Evolutionary conservation across 2,888 invertebrate genomes (phyloP).

Genomic region (Pachycephus smyrnensis): DNA sequence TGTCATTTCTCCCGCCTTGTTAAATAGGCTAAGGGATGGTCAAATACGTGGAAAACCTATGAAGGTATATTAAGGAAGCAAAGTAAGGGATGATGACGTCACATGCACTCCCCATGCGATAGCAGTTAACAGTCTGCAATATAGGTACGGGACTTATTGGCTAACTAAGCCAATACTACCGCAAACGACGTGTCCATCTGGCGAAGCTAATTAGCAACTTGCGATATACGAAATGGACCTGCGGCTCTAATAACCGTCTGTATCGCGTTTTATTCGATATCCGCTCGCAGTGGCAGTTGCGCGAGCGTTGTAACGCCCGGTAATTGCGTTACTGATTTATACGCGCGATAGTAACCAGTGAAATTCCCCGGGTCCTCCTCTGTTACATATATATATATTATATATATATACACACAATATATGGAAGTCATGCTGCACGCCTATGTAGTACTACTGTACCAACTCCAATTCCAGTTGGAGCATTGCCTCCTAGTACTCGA

Average conservation of each 20-base stretch:
- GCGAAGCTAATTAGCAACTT: constrained; percentile 53
- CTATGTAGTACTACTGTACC: background rate
- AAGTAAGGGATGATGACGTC: background rate
- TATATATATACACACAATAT: background rate
- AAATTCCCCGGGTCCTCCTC: constrained; percentile 1
- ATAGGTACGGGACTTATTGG: constrained; percentile 46
- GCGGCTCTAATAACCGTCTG: constrained; percentile 12
- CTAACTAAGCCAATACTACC: constrained; percentile 49
- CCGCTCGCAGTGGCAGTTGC: constrained; percentile 6
- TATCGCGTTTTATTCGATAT: constrained; percentile 15
- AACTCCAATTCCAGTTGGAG: background rate
- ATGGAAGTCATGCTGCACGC: background rate
- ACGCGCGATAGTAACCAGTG: constrained; percentile 22
- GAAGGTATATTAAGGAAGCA: background rate
- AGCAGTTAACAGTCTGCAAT: background rate
- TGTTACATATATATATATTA: background rate
- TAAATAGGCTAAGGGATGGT: background rate
- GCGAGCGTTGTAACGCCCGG: constrained; percentile 10
- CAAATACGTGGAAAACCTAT: background rate
- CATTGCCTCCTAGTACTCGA: background rate
- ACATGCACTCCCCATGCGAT: background rate
- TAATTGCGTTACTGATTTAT: constrained; percentile 27
- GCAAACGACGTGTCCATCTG: constrained; percentile 56
- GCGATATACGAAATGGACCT: constrained; percentile 36
- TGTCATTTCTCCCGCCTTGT: background rate